Evolutionary conservation across 1,140 invertebrate genomes (phyloP).

Genomic region (Drosophila burlai): DNA sequence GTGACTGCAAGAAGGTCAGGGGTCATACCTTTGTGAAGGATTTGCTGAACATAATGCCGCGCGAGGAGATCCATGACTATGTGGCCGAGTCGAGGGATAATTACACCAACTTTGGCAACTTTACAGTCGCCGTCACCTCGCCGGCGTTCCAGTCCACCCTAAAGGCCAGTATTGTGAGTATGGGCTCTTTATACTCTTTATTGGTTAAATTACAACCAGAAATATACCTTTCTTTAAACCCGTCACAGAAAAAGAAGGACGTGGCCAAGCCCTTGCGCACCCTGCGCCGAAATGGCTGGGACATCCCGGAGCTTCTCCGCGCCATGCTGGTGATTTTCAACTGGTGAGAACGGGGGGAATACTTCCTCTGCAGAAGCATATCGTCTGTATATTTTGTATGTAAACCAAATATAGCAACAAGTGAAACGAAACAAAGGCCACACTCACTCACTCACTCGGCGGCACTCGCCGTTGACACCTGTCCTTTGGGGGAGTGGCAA

Average conservation of each 20-base stretch:
- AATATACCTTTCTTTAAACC: background rate
- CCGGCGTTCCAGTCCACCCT: conserved; percentile 46
- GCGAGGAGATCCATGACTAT: conserved; percentile 34
- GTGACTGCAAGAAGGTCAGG: conserved; percentile 47
- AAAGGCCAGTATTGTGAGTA: conserved; percentile 52
- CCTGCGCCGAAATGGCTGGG: conserved; percentile 62
- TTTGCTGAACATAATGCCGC: conserved; percentile 52
- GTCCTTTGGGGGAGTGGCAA: background rate
- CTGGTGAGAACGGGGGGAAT: conserved; percentile 39
- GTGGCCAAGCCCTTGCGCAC: conserved; percentile 34
- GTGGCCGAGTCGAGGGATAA: background rate
- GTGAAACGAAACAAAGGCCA: conserved; percentile 24
- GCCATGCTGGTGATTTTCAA: conserved; percentile 43
- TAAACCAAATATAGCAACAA: conserved; percentile 54
- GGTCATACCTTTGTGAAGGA: conserved; percentile 55
- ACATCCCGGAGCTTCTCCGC: conserved; percentile 47
- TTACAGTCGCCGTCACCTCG: conserved; percentile 39
- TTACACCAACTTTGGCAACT: conserved; percentile 47
- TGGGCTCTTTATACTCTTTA: too few relatives aligned
- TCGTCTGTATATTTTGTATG: conserved; percentile 21
- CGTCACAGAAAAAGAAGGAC: conserved; percentile 54
- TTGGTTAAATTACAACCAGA: background rate
- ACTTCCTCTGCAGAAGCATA: background rate
- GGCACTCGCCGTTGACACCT: conserved; percentile 26
- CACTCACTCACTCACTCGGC: background rate